phyloP scores from a whole-genome alignment of 2,797 vertebrate species.

The Nannoperca obscura region DNA sequence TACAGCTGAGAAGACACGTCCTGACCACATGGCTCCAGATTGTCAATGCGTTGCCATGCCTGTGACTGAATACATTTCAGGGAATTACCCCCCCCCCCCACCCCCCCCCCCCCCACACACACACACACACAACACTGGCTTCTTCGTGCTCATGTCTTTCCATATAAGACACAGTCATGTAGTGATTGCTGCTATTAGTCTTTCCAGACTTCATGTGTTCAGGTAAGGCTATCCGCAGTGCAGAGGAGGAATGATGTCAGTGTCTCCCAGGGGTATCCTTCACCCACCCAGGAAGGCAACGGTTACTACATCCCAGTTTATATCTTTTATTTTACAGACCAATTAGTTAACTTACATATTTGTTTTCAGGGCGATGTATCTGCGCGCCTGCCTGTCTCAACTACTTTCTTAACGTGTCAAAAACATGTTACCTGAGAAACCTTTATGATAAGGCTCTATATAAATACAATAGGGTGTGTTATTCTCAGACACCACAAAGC shows the following conservation, averaged over 20 bases:
- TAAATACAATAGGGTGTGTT: no score
- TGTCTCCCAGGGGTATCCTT: no score
- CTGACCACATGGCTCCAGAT: no score
- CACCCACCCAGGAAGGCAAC: neutral
- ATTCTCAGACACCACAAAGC: neutral
- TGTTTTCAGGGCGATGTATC: neutral
- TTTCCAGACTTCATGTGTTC: neutral
- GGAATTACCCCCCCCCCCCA: no score
- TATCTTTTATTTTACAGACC: neutral
- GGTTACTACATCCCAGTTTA: no score
- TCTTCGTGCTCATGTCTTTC: neutral
- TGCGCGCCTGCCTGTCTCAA: neutral
- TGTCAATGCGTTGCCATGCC: no score
- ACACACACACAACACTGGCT: no score
- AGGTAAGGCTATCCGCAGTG: slow-evolving; percentile 29
- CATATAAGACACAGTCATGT: neutral
- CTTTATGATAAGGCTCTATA: no score
- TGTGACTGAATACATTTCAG: no score
- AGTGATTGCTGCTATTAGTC: neutral
- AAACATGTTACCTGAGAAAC: no score
- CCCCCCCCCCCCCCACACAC: no score
- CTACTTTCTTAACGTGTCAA: neutral
- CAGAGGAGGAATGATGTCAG: slow-evolving; percentile 35
- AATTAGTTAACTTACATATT: neutral
- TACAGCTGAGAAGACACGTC: neutral